Conservation (phyloP, 2,797 vertebrate species). For the Macroramphosus scolopax region DNA sequence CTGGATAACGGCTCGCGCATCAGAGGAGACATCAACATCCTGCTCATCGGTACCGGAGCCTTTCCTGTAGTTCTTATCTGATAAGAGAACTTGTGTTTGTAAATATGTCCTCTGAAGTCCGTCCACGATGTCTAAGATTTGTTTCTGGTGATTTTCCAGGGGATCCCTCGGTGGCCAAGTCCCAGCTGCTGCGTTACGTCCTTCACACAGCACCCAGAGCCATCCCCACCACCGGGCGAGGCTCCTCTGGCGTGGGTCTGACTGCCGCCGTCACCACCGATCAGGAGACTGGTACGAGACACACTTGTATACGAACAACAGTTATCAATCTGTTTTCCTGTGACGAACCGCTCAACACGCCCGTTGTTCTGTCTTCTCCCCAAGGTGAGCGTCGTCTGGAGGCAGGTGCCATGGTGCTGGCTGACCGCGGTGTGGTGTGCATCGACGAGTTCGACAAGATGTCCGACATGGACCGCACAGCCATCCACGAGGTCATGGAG, state of each 20-base stretch:
- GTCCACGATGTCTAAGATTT: background rate
- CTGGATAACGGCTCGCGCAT: slow-evolving; percentile 93
- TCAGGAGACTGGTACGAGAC: slow-evolving; percentile 88
- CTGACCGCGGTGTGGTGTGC: slow-evolving; percentile 93
- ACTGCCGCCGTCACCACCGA: slow-evolving; percentile 96
- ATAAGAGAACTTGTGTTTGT: too few relatives aligned
- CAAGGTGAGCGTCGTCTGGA: slow-evolving; percentile 91
- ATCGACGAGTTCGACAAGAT: slow-evolving; percentile 99
- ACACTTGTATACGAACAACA: rapidly evolving
- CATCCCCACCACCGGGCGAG: slow-evolving; percentile 92
- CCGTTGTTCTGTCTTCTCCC: background rate
- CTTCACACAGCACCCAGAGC: slow-evolving; percentile 91
- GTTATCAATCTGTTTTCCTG: too few relatives aligned
- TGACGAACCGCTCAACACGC: background rate
- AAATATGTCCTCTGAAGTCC: too few relatives aligned
- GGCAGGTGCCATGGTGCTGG: slow-evolving; percentile 96
- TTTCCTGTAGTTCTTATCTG: too few relatives aligned
- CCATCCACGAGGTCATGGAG: slow-evolving; percentile 99
- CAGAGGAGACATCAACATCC: slow-evolving; percentile 95
- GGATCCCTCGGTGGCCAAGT: slow-evolving; percentile 96
- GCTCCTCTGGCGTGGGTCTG: slow-evolving; percentile 92
- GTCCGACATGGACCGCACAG: slow-evolving; percentile 96
- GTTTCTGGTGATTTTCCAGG: slow-evolving; percentile 79
- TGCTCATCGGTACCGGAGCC: slow-evolving; percentile 86
- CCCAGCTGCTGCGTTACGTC: slow-evolving; percentile 93